phyloP scores from a whole-genome alignment of 2,888 invertebrate genomes.

The Glaucopsyche alexis region DNA sequence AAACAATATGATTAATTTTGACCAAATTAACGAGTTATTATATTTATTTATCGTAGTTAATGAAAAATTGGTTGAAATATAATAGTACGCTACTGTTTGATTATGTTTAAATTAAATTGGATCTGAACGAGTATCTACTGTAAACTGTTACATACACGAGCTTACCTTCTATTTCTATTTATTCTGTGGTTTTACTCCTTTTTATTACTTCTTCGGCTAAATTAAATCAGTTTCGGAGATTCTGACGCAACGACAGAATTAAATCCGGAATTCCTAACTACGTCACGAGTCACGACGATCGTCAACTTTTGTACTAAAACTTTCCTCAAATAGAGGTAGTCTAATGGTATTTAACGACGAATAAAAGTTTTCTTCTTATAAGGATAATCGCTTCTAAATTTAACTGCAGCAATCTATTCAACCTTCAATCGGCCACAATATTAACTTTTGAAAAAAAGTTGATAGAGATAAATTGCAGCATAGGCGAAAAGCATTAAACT shows the following conservation, averaged over 20 bases:
- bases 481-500: neutral
- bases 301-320: neutral
- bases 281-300: neutral
- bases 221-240: neutral
- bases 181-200: neutral
- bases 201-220: conserved; percentile 1
- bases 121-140: neutral
- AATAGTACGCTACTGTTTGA: too few relatives aligned
- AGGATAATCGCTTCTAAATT: neutral
- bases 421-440: neutral
- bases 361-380: neutral
- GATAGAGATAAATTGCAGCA: neutral
- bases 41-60: too few relatives aligned
- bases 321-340: conserved; percentile 14
- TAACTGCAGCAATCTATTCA: too few relatives aligned
- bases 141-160: neutral
- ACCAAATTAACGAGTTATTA: too few relatives aligned
- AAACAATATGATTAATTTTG: too few relatives aligned
- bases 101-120: too few relatives aligned
- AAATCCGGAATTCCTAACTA: conserved; percentile 7
- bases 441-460: neutral
- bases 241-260: conserved; percentile 1
- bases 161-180: neutral
- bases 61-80: too few relatives aligned
- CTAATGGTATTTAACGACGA: neutral